Conservation (phyloP, 2,888 invertebrate species). For the Pristionchus mayeri region DNA sequence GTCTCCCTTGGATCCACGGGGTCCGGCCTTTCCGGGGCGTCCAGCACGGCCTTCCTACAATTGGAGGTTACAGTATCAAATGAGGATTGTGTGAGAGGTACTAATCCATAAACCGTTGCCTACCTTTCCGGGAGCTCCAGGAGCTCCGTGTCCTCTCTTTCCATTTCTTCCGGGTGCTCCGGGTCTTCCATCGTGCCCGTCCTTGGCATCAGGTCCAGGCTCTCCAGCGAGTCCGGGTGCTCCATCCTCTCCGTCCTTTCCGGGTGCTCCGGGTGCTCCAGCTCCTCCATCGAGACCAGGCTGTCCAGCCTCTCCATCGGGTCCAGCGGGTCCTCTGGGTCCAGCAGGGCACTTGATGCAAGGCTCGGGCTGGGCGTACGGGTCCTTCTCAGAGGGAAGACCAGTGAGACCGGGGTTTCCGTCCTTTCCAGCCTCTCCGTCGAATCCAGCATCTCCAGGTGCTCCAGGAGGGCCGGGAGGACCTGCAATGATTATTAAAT, state of each 20-base stretch:
- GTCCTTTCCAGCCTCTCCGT: slow-evolving; percentile 51
- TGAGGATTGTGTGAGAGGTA: too few relatives aligned
- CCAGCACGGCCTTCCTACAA: slow-evolving; percentile 16
- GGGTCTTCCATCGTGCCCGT: slow-evolving; percentile 22
- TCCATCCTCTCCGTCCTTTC: slow-evolving; percentile 44
- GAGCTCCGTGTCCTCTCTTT: slow-evolving; percentile 39
- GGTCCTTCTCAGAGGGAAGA: slow-evolving; percentile 20
- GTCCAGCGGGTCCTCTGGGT: slow-evolving; percentile 46
- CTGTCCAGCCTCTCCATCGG: slow-evolving; percentile 40
- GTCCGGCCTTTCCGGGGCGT: slow-evolving; percentile 41
- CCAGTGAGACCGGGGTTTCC: slow-evolving; percentile 47
- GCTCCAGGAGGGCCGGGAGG: slow-evolving; percentile 54
- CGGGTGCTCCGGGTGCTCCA: slow-evolving; percentile 47
- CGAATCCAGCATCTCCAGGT: slow-evolving; percentile 55
- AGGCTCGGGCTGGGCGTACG: slow-evolving; percentile 3
- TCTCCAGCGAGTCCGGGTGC: slow-evolving; percentile 43
- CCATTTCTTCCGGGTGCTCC: slow-evolving; percentile 42
- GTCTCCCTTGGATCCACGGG: slow-evolving; percentile 44
- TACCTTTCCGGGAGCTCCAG: slow-evolving; percentile 41
- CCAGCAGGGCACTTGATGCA: slow-evolving; percentile 49
- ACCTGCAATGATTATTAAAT: background rate
- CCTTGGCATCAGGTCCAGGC: slow-evolving; percentile 36
- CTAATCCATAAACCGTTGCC: background rate
- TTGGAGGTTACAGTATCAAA: background rate
- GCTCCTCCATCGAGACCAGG: slow-evolving; percentile 30